These are phyloP conservation scores for Pachycephus smyrnensis DNA, from an alignment of 2,888 invertebrate species.

Conservation along the genomic window DNA sequence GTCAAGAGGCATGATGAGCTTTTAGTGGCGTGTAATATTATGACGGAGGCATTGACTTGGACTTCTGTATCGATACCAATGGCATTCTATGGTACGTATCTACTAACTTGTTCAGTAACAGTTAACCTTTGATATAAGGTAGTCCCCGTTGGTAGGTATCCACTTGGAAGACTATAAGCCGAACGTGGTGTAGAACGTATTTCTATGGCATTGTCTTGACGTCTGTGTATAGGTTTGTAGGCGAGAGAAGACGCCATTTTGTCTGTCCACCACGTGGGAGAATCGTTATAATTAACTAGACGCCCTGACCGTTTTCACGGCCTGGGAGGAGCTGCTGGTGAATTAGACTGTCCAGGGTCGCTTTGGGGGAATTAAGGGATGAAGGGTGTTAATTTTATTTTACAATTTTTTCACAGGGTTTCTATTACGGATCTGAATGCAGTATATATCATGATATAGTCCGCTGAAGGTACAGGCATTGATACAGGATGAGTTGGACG, in stretches of 20 bases:
- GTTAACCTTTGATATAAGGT: not conserved
- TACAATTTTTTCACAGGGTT: too few relatives aligned
- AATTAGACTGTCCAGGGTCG: too few relatives aligned
- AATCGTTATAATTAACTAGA: slow-evolving; percentile 40
- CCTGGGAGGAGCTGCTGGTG: too few relatives aligned
- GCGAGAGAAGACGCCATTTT: slow-evolving; percentile 29
- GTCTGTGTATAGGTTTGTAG: not conserved
- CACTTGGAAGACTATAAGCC: not conserved
- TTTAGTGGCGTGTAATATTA: not conserved
- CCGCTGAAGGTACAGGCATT: too few relatives aligned
- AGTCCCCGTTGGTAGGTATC: not conserved
- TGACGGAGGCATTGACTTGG: not conserved
- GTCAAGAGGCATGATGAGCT: not conserved
- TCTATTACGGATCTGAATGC: too few relatives aligned
- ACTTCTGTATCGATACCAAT: too few relatives aligned
- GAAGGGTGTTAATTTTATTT: too few relatives aligned
- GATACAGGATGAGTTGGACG: not conserved
- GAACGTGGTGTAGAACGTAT: not conserved
- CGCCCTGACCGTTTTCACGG: too few relatives aligned
- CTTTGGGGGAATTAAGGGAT: too few relatives aligned
- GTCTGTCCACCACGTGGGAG: slow-evolving; percentile 27
- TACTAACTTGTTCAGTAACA: not conserved
- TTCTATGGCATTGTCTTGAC: not conserved
- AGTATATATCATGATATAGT: too few relatives aligned
- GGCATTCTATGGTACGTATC: not conserved